Base-by-base conservation (phyloP, 2,888 invertebrate species). In the Nemotelus nigrinus region DNA sequence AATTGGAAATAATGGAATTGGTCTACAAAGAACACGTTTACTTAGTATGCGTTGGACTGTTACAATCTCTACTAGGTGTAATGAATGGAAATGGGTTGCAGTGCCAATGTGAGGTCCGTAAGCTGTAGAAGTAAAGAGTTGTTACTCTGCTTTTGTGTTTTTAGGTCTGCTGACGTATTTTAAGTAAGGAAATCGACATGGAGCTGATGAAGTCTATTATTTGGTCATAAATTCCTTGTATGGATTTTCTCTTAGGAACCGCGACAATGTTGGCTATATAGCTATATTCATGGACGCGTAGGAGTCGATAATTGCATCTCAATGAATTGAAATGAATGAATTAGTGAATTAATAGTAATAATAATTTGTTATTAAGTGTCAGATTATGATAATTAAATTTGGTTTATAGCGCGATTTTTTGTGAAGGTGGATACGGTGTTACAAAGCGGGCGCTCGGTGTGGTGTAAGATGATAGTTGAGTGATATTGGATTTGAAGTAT, bases 361-460 rank as follows among this genome's bases (percentile, higher is more conserved):
- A 70, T 70, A 70, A 70, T 70, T 70, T 70, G 70, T 70, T 55
- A 53, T 70, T 53, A 55, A 70, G 70, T 70, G 70, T 55, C 39
- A 41, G 44, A 70, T 55, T 70, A 70, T 70, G 70, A 10, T 55
- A 70, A 70, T 70, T 1, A 10, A 41, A 43, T 63, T 63, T 63
- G 63, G 39, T 63, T 63, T 63, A 63, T 63, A 3, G 39, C 7
- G n/a, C 25, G 43, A 63, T 41, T 25, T 25, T 0, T 25, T 25
- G 25, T 25, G 25, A 25, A 25, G 25, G 25, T 25, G 25, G 25
- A 25, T 25, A 25, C 25, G 25, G 25, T 25, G 25, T 25, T 25
- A 25, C 25, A 25, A 25, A 25, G n/a, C n/a, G n/a, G n/a, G n/a
- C n/a, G n/a, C n/a, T n/a, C n/a, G n/a, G 25, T 25, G 25, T 25